Conservation (phyloP, 2,797 vertebrate genomes). For the Ptychobarbus kaznakovi region DNA sequence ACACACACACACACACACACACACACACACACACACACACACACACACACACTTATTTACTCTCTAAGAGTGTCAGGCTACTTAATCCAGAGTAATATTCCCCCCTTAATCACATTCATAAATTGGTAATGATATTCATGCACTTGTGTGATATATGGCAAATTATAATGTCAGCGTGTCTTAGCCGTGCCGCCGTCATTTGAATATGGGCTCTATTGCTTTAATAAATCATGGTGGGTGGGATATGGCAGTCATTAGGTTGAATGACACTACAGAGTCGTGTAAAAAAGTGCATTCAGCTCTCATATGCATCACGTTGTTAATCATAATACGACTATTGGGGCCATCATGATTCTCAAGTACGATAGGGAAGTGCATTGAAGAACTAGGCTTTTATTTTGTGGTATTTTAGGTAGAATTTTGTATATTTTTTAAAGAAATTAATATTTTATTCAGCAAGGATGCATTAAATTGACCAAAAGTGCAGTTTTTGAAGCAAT, state of each 20-base stretch:
- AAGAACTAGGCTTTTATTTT: neutral
- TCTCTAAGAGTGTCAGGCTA: conserved; percentile 7
- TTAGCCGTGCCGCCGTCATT: conserved; percentile 28
- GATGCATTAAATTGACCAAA: neutral
- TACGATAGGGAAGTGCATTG: neutral
- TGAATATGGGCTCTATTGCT: conserved; percentile 40
- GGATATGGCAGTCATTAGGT: conserved; percentile 50
- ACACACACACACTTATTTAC: conserved; percentile 37
- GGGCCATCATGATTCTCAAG: neutral
- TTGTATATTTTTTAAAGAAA: neutral
- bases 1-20: neutral
- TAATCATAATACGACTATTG: conserved; percentile 37
- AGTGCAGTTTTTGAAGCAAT: neutral
- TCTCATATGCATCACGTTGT: conserved; percentile 43
- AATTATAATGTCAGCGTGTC: conserved; percentile 71
- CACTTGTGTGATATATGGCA: conserved; percentile 71
- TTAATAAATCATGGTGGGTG: conserved; percentile 53
- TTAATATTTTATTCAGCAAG: neutral
- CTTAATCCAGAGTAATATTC: conserved; percentile 50
- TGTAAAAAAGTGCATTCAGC: conserved; percentile 33
- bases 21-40: neutral
- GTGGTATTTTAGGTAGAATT: neutral
- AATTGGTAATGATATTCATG: conserved; percentile 65
- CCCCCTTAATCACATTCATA: conserved; percentile 68
- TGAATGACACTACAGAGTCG: conserved; percentile 49